Evolutionary conservation across 2,113 vertebrate genomes (phyloP), one percentile per base, ranked within the genome.

Genomic region (Corvus cornix): DNA sequence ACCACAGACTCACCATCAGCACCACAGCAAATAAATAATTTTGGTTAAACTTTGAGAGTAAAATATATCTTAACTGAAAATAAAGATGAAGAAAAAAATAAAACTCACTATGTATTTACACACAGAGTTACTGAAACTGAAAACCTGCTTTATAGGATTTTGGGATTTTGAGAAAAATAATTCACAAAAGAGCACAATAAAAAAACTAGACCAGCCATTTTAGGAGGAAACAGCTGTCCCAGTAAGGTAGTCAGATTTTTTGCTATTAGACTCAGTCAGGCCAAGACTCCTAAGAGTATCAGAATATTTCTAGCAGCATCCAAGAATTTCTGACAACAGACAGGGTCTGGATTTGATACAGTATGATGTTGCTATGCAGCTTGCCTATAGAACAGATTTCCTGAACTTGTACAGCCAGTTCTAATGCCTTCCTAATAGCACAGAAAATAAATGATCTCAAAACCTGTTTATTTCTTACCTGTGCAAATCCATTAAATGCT

Each of bases 401-500:
- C 48, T 75, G 39, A 68, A 60, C 28, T 21, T 41, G 13, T 73
- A 66, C 8, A 70, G 55, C 28, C 37, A 68, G 44, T 60, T 55
- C 56, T 87, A 70, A 90, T 66, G 46, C 24, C 20, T 77, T 89
- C 22, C 22, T 43, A 81, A 55, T 1, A 83, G 46, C 51, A 76
- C 10, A 62, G 56, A 60, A 81, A 80, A 66, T 68, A 69, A 56
- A 26, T 5, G 5, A 49, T 26, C 30, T 73, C 27, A 75, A 81
- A 92, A n/a, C 7, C 9, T 39, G 31, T 59, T 77, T 72, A 81
- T 73, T 83, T 93, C 96, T 98, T 98, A 99, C 99, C 98, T 99
- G 98, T 52, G 98, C 93, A 91, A 99, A 98, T 98, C 98, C 98
- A 97, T 99, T 99, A 97, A 99, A 98, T 56, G 98, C 97, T 94